Conservation (phyloP, 2,113 vertebrate species). For the Coregonus clupeaformis region DNA sequence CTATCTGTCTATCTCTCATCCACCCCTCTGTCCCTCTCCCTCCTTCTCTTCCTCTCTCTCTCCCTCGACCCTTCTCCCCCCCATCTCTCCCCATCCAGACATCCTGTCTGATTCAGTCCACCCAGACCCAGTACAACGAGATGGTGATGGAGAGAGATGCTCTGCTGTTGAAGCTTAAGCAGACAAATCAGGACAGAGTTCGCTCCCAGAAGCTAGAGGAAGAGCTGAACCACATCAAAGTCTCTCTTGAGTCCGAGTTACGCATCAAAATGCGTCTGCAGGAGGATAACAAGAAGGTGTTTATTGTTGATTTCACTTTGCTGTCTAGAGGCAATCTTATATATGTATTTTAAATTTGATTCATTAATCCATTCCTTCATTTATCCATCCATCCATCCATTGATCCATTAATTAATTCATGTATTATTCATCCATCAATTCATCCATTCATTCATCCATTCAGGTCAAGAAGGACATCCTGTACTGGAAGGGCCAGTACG, state of each 20-base stretch:
- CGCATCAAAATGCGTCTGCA: slow-evolving; percentile 81
- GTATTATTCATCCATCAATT: no score
- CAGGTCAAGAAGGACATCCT: slow-evolving; percentile 77
- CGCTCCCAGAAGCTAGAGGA: slow-evolving; percentile 81
- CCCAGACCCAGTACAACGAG: slow-evolving; percentile 81
- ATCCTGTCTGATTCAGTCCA: slow-evolving; percentile 80
- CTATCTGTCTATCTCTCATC: no score
- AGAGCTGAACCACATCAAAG: slow-evolving; percentile 80
- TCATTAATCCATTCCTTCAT: no score
- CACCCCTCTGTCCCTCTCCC: no score
- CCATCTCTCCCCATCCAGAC: slow-evolving; percentile 70
- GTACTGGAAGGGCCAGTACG: slow-evolving; percentile 87
- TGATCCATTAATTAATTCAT: no score
- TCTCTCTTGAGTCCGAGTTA: slow-evolving; percentile 80
- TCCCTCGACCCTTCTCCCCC: neutral
- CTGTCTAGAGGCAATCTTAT: no score
- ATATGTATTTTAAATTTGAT: no score
- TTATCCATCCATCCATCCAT: no score
- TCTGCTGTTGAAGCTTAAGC: slow-evolving; percentile 82
- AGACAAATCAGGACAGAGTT: slow-evolving; percentile 81
- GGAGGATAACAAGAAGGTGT: slow-evolving; percentile 83
- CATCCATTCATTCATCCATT: no score
- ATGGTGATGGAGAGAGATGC: slow-evolving; percentile 85
- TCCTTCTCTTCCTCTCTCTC: no score
- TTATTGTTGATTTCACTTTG: no score